Percentiles rank a stretch among this genome's conserved stretches.
Evolutionary conservation across 2,888 invertebrate species (phyloP).

Genomic region (Beris morrisii): DNA sequence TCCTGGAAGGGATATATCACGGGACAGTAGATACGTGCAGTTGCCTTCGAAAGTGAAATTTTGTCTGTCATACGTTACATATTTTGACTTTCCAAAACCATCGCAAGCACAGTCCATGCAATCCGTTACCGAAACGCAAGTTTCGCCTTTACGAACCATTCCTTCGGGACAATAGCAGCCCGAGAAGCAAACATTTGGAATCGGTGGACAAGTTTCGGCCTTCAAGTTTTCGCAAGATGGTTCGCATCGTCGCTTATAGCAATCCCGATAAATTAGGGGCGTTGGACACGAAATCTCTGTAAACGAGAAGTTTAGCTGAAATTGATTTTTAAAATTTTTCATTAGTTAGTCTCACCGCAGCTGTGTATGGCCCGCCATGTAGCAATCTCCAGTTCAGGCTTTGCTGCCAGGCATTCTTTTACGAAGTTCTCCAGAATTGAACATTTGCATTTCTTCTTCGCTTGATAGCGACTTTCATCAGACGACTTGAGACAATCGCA

Average conservation of each 20-base stretch:
- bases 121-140: slow-evolving; percentile 69
- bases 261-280: slow-evolving; percentile 80
- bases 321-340: slow-evolving; percentile 13
- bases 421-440: slow-evolving; percentile 69
- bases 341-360: slow-evolving; percentile 55
- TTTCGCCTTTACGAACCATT: slow-evolving; percentile 65
- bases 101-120: slow-evolving; percentile 79
- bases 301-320: slow-evolving; percentile 30
- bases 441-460: slow-evolving; percentile 64
- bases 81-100: slow-evolving; percentile 77
- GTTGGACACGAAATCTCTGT: slow-evolving; percentile 71
- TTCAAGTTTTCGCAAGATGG: slow-evolving; percentile 70
- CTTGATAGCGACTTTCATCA: slow-evolving; percentile 42
- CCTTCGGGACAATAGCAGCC: slow-evolving; percentile 87
- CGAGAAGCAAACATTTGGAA: slow-evolving; percentile 72
- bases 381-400: slow-evolving; percentile 65
- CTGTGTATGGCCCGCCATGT: slow-evolving; percentile 72
- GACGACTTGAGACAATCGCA: slow-evolving; percentile 69
- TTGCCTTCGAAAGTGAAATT: slow-evolving; percentile 80
- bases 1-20: slow-evolving; percentile 62
- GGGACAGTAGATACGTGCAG: slow-evolving; percentile 80
- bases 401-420: slow-evolving; percentile 70
- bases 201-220: slow-evolving; percentile 63
- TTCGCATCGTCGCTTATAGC: slow-evolving; percentile 78
- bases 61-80: slow-evolving; percentile 79